Evolutionary conservation across 2,797 vertebrate genomes (phyloP).

Genomic region (Trematomus bernacchii): DNA sequence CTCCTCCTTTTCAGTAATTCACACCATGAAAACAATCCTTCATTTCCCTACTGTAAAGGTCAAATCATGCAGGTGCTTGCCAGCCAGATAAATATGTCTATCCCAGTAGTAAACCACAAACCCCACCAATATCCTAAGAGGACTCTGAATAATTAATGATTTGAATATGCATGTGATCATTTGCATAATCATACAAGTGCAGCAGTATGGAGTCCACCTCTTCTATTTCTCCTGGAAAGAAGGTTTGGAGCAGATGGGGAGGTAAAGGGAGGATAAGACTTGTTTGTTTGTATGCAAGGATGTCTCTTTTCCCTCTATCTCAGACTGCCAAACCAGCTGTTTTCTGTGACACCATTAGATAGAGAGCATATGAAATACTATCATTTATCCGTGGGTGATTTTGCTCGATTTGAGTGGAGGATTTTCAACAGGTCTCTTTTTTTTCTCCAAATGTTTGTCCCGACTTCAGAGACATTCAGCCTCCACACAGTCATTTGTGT

Average conservation of each 20-base stretch:
- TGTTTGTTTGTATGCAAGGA: constrained; percentile 53
- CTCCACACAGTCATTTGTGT: neutral
- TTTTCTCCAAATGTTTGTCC: neutral
- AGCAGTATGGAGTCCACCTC: constrained; percentile 49
- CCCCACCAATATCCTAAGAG: constrained; percentile 48
- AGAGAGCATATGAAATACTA: constrained; percentile 1
- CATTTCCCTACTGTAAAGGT: constrained; percentile 72
- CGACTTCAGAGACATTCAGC: neutral
- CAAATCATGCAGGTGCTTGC: constrained; percentile 69
- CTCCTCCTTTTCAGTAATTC: constrained; percentile 36
- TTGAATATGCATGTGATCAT: constrained; percentile 79
- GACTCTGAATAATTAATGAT: constrained; percentile 71
- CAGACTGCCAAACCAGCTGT: constrained; percentile 15
- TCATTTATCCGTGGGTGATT: neutral
- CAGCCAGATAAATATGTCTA: constrained; percentile 62
- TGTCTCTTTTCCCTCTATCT: constrained; percentile 33
- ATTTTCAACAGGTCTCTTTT: constrained; percentile 6
- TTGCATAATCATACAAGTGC: constrained; percentile 69
- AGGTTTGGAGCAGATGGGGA: constrained; percentile 66
- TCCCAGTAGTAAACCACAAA: constrained; percentile 36
- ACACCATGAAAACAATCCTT: constrained; percentile 64
- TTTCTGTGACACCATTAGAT: constrained; percentile 10
- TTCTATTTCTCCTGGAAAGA: constrained; percentile 62
- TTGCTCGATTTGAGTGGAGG: constrained; percentile 1
- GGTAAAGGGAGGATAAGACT: constrained; percentile 32